These are phyloP conservation scores for Druceiella hillmani DNA, from an alignment of 2,888 invertebrate genomes.

Conservation along the genomic window DNA sequence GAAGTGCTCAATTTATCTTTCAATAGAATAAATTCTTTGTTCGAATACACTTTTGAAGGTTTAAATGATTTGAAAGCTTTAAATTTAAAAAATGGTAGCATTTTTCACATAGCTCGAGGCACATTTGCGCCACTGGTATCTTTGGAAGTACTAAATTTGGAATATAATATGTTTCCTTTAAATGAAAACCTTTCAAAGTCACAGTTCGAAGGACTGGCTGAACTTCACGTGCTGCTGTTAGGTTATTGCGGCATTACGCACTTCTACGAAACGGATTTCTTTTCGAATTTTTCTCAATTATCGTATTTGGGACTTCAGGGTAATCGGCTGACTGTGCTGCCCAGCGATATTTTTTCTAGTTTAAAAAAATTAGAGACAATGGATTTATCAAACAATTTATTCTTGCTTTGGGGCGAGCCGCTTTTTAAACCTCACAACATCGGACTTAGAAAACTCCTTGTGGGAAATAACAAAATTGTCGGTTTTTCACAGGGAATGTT, in stretches of 20 bases:
- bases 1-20: slow-evolving; percentile 47
- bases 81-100: slow-evolving; percentile 47
- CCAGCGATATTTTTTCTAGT: slow-evolving; percentile 38
- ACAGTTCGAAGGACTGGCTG: slow-evolving; percentile 45
- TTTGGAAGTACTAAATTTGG: slow-evolving; percentile 47
- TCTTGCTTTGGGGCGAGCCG: slow-evolving; percentile 49
- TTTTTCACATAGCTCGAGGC: slow-evolving; percentile 43
- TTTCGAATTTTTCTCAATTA: slow-evolving; percentile 44
- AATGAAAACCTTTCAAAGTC: slow-evolving; percentile 37
- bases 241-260: slow-evolving; percentile 47
- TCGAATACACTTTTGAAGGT: slow-evolving; percentile 46
- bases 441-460: slow-evolving; percentile 35
- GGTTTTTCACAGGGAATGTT: slow-evolving; percentile 53
- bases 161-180: slow-evolving; percentile 46
- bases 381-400: slow-evolving; percentile 47
- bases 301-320: slow-evolving; percentile 46
- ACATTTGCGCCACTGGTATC: slow-evolving; percentile 42
- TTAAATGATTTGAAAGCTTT: slow-evolving; percentile 43
- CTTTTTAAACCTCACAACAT: slow-evolving; percentile 44
- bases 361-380: slow-evolving; percentile 40
- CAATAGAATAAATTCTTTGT: slow-evolving; percentile 49
- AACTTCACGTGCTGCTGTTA: slow-evolving; percentile 43
- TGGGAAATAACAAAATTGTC: slow-evolving; percentile 52
- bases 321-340: slow-evolving; percentile 43
- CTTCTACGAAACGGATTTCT: slow-evolving; percentile 42